Percentiles rank a stretch among this genome's conserved stretches.
Evolutionary conservation across 2,797 vertebrate species (phyloP).

Genomic region (Pelobates cultripes): DNA sequence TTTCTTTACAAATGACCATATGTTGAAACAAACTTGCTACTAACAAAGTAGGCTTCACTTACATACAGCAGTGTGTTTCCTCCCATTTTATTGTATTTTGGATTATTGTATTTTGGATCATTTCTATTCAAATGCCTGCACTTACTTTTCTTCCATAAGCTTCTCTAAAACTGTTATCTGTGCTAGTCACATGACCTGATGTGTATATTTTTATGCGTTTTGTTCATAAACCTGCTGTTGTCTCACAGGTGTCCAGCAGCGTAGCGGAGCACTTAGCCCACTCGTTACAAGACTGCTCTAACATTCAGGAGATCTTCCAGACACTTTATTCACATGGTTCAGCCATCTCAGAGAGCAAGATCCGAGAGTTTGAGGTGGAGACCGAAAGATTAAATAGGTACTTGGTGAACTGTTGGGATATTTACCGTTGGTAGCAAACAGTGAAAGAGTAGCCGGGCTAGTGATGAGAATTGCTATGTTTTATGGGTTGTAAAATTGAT

Average conservation of each 20-base stretch:
- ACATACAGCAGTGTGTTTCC: too few species aligned
- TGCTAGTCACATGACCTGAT: not conserved
- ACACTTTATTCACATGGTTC: constrained; percentile 87
- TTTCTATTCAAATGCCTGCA: too few species aligned
- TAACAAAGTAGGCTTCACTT: too few species aligned
- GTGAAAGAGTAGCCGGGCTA: too few species aligned
- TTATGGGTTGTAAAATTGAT: too few species aligned
- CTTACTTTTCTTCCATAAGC: not conserved
- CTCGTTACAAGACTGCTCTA: constrained; percentile 87
- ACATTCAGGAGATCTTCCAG: constrained; percentile 89
- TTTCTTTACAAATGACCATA: too few species aligned
- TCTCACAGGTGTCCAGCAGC: constrained; percentile 80
- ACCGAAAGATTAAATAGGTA: constrained; percentile 86
- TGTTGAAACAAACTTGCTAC: too few species aligned
- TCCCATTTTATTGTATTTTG: too few species aligned
- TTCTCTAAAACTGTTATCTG: too few species aligned
- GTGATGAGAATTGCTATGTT: too few species aligned
- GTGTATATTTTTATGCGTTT: not conserved
- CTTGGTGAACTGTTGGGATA: constrained; percentile 22
- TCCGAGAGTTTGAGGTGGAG: constrained; percentile 87
- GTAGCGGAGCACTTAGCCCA: constrained; percentile 85
- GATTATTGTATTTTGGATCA: too few species aligned
- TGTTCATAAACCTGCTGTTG: not conserved
- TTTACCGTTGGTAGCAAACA: not conserved
- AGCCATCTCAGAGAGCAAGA: constrained; percentile 86